These are phyloP conservation scores for Frankliniella fusca DNA, from an alignment of 2,888 invertebrate genomes.

Conservation along the genomic window DNA sequence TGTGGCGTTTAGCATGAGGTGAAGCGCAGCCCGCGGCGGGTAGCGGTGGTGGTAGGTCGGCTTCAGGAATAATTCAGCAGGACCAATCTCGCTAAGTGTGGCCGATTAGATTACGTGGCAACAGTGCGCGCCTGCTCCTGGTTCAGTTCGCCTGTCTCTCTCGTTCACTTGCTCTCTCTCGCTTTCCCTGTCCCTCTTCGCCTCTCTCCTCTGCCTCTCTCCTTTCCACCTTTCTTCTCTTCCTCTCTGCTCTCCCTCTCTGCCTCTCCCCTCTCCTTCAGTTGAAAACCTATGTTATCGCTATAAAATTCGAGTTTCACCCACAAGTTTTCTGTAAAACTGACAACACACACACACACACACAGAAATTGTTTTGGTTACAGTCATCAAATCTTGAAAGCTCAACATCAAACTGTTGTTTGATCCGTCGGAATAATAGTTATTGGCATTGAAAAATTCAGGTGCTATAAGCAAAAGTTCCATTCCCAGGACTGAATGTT, in stretches of 20 bases:
- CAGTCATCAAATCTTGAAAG: no score
- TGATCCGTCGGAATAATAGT: no score
- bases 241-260: not conserved
- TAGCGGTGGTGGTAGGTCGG: not conserved
- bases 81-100: slow-evolving; percentile 38
- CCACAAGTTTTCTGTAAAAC: not conserved
- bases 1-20: not conserved
- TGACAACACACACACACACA: not conserved
- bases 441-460: no score
- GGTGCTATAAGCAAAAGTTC: no score
- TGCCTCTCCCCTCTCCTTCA: not conserved
- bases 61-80: slow-evolving; percentile 35
- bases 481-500: no score
- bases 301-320: no score
- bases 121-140: slow-evolving; percentile 10
- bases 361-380: no score
- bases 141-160: not conserved
- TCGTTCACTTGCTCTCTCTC: not conserved
- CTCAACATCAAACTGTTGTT: no score
- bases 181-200: not conserved
- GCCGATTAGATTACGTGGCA: slow-evolving; percentile 36
- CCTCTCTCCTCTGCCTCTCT: no score
- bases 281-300: no score
- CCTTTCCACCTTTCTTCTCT: not conserved
- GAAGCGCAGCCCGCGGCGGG: not conserved